Percentiles rank a stretch among this genome's conserved stretches.
Conservation (phyloP, 2,797 vertebrate genomes). For the Ficedula albicollis region DNA sequence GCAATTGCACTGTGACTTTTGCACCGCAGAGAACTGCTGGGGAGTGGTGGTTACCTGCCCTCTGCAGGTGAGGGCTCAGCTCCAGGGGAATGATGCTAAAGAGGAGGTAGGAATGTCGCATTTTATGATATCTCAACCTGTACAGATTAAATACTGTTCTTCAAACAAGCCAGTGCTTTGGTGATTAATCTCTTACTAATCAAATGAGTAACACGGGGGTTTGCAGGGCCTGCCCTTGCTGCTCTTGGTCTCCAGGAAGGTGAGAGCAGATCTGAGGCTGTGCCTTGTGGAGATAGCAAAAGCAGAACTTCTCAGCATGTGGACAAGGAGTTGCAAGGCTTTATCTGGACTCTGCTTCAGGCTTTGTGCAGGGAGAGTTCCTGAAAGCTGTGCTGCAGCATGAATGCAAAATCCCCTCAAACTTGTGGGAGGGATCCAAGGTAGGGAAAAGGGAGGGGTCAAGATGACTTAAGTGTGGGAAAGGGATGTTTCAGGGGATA, state of each 20-base stretch:
- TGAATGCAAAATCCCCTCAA: background rate
- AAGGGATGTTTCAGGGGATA: background rate
- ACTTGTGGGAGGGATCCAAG: background rate
- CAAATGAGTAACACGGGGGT: fast-evolving
- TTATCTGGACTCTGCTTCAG: fast-evolving
- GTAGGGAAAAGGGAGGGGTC: background rate
- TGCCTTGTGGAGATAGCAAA: fast-evolving
- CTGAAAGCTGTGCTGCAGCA: background rate
- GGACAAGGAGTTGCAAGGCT: background rate
- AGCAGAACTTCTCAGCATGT: fast-evolving
- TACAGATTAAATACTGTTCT: slow-evolving; percentile 65
- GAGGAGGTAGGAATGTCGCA: slow-evolving; percentile 39
- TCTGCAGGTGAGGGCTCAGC: background rate
- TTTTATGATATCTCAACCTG: slow-evolving; percentile 36
- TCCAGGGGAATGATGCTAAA: slow-evolving; percentile 24
- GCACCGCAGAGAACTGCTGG: background rate
- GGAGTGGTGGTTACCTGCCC: background rate
- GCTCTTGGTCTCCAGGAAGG: fast-evolving
- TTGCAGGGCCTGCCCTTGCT: background rate
- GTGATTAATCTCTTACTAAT: slow-evolving; percentile 23
- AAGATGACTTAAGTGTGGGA: background rate
- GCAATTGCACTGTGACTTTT: slow-evolving; percentile 51
- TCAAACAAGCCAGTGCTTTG: slow-evolving; percentile 17
- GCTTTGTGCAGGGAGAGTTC: fast-evolving
- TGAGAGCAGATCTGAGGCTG: fast-evolving